A percentile compares a stretch with the other conserved stretches of the same genome.
Evolutionary conservation across 2,888 invertebrate species (phyloP).

Genomic region (Invenusta paracnida): DNA sequence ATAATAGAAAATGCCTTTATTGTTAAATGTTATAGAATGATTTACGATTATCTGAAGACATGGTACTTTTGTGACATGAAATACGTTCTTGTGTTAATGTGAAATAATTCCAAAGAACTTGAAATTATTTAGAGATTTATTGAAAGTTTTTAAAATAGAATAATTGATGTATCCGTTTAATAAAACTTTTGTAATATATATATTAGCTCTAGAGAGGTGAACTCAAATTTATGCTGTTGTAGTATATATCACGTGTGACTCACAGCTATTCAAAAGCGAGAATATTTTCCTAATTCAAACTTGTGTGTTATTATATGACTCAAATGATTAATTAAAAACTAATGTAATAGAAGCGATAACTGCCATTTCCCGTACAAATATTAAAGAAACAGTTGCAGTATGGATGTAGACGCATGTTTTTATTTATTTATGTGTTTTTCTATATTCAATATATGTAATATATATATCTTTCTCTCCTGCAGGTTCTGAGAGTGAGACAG

Average conservation of each 20-base stretch:
- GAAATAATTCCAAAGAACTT: background rate
- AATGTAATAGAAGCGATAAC: background rate
- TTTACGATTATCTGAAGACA: no score
- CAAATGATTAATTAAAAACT: background rate
- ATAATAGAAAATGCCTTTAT: no score
- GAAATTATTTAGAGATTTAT: background rate
- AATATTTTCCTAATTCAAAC: background rate
- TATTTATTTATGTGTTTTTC: background rate
- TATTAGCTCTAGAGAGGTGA: background rate
- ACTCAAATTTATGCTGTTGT: background rate
- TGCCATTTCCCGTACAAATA: background rate
- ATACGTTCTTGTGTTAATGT: background rate
- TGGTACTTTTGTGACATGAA: no score
- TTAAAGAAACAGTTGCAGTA: background rate
- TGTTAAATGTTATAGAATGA: no score
- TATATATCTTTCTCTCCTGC: background rate
- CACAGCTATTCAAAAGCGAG: background rate
- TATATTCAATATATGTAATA: background rate
- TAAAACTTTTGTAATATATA: background rate
- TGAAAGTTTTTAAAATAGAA: background rate
- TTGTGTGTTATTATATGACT: background rate
- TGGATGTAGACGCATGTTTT: background rate
- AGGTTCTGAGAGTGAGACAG: background rate
- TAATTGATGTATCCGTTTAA: background rate
- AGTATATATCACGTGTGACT: background rate